Conservation (phyloP, 2,797 vertebrate species). For the Coregonus suidteri region DNA sequence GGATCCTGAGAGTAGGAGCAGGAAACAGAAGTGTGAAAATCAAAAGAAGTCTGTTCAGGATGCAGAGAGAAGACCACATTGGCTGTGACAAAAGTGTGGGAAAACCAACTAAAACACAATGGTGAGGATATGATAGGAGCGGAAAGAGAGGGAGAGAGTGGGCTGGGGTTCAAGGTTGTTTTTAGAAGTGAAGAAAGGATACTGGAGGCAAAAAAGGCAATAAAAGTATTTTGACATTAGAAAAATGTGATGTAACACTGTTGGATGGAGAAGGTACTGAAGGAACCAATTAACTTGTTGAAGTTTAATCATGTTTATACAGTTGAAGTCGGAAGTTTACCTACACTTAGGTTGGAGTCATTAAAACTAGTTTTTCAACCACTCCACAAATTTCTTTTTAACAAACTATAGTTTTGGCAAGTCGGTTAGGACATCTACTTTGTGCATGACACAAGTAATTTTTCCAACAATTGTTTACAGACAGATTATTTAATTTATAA, state of each 20-base stretch:
- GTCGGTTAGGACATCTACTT: no score
- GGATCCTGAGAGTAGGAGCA: slow-evolving; percentile 20
- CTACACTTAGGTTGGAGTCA: no score
- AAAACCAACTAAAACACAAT: slow-evolving; percentile 38
- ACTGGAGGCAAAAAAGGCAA: not conserved
- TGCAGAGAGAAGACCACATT: slow-evolving; percentile 20
- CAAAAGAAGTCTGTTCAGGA: slow-evolving; percentile 38
- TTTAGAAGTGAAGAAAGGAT: not conserved
- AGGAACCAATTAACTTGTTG: not conserved
- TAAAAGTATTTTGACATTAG: not conserved
- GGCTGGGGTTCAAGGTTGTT: not conserved
- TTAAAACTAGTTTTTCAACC: no score
- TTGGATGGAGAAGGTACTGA: not conserved
- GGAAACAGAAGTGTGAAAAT: slow-evolving; percentile 34
- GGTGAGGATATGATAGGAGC: not conserved
- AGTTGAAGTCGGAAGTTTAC: no score
- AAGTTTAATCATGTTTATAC: no score
- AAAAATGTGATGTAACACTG: not conserved
- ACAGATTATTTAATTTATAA: no score
- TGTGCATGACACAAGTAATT: no score
- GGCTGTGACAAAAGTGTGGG: slow-evolving; percentile 36
- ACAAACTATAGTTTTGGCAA: no score
- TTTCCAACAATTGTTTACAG: no score
- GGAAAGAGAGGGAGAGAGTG: not conserved
- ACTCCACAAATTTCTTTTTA: no score